Evolutionary conservation across 1,140 invertebrate genomes (phyloP).

Genomic region (Dysdera silvatica): DNA sequence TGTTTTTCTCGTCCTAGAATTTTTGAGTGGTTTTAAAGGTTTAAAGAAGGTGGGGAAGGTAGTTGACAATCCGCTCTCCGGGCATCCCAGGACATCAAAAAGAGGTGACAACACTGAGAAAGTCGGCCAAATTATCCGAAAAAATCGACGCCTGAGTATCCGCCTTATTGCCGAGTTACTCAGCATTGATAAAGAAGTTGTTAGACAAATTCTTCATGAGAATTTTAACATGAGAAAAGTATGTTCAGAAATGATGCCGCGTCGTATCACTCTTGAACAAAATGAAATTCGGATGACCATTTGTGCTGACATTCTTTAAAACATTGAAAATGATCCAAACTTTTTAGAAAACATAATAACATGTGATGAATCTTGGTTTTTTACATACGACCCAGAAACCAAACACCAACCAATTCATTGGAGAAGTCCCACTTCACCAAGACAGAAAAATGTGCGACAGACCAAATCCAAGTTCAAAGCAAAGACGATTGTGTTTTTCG

Average conservation of each 20-base stretch:
- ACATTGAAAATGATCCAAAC: constrained; percentile 14
- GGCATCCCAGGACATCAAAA: too few relatives aligned
- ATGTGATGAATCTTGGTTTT: constrained; percentile 18
- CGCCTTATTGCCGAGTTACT: constrained; percentile 32
- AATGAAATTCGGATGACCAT: constrained; percentile 13
- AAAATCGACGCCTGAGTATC: not conserved
- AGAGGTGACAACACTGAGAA: constrained; percentile 17
- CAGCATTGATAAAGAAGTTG: constrained; percentile 26
- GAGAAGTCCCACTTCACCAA: constrained; percentile 1
- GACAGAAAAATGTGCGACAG: constrained; percentile 5
- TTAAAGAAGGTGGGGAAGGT: too few relatives aligned
- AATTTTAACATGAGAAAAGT: constrained; percentile 32
- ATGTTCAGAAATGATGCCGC: constrained; percentile 15
- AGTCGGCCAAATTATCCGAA: not conserved
- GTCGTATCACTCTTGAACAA: constrained; percentile 20
- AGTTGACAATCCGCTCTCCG: too few relatives aligned
- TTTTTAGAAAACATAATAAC: constrained; percentile 9
- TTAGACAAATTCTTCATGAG: constrained; percentile 36
- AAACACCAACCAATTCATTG: constrained; percentile 18
- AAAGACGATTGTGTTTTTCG: not conserved
- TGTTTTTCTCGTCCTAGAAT: too few relatives aligned
- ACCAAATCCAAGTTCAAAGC: constrained; percentile 7
- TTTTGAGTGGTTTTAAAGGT: too few relatives aligned
- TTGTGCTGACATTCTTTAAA: constrained; percentile 9
- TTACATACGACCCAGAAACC: constrained; percentile 22